Evolutionary conservation across 2,797 vertebrate species (phyloP).

Genomic region (Xenentodon cancila): DNA sequence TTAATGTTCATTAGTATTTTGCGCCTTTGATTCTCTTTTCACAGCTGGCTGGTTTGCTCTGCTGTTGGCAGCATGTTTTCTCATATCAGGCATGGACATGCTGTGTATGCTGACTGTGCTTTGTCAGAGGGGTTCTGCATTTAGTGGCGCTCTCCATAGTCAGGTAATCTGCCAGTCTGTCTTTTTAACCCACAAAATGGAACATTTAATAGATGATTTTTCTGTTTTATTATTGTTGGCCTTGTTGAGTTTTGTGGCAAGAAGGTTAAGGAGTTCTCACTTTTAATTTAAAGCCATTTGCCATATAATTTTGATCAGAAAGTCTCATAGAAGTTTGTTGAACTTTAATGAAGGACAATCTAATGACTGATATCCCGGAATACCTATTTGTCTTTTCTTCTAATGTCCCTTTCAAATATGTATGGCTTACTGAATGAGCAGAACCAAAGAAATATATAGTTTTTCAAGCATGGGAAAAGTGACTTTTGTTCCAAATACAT

Average conservation of each 20-base stretch:
- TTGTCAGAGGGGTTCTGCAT: conserved; percentile 54
- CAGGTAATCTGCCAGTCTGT: conserved; percentile 56
- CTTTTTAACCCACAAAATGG: conserved; percentile 18
- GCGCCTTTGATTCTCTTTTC: conserved; percentile 47
- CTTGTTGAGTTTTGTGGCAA: background rate
- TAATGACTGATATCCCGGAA: too few species aligned
- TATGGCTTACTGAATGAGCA: too few species aligned
- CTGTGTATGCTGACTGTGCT: conserved; percentile 54
- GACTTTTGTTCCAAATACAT: too few species aligned
- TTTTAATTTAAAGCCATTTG: background rate
- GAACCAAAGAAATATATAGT: too few species aligned
- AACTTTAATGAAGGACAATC: too few species aligned
- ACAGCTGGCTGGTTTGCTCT: conserved; percentile 47
- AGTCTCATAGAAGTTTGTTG: too few species aligned
- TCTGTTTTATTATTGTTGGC: background rate
- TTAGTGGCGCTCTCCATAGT: conserved; percentile 59
- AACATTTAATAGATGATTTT: conserved; percentile 22
- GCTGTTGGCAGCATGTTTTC: conserved; percentile 55
- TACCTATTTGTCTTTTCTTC: too few species aligned
- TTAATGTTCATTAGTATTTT: conserved; percentile 38
- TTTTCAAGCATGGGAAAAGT: too few species aligned
- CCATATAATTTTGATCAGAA: too few species aligned
- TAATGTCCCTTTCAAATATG: too few species aligned
- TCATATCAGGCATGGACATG: conserved; percentile 37
- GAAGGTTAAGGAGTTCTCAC: background rate